Evolutionary conservation across 2,113 vertebrate genomes (phyloP), one percentile per base, ranked within the genome.

Genomic region (Lota lota): DNA sequence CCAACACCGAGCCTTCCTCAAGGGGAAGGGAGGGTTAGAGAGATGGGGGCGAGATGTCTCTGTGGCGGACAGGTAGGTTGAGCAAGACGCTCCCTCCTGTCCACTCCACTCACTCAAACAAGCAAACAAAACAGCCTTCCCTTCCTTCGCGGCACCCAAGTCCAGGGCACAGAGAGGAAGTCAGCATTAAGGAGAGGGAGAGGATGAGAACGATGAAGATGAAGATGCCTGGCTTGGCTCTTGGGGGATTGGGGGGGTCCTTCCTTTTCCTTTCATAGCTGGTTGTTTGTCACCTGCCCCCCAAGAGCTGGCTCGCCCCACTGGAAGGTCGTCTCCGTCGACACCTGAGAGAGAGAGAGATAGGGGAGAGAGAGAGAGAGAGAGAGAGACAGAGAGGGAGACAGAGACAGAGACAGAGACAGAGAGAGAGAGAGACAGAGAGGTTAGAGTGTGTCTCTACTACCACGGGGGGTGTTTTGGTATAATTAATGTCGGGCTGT

Each of bases 401-500:
- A 47, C 5, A 47, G 40, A 47, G 40, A 47, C 5, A 47, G 40
- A 47, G 40, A 47, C 5, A 47, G 40, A 14, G 3, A 63, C n/a
- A 70, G 50, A 57, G 61, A n/a, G 20, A 18, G 19, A 12, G 63
- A 77, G 15, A 68, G 18, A 22, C 59, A 40, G 60, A 72, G 47
- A 15, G 5, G 67, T 86, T 75, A 81, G 80, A 72, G 70, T 62
- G 57, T 73, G 66, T 68, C 61, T 18, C 83, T 85, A 70, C 84
- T 65, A 72, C 80, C 28, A 33, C 7, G 28, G 28, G 78, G 87
- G 86, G 83, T 63, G 53, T 84, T 83, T 69, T 74, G 65, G 66
- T 88, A 79, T 83, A 88, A 91, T 90, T 88, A 91, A 84, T 73
- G 74, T 67, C 40, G 78, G 80, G 75, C 77, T 7, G 79, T 80